Evolutionary conservation across 2,888 invertebrate genomes (phyloP).

Genomic region (Pandemis corylana): DNA sequence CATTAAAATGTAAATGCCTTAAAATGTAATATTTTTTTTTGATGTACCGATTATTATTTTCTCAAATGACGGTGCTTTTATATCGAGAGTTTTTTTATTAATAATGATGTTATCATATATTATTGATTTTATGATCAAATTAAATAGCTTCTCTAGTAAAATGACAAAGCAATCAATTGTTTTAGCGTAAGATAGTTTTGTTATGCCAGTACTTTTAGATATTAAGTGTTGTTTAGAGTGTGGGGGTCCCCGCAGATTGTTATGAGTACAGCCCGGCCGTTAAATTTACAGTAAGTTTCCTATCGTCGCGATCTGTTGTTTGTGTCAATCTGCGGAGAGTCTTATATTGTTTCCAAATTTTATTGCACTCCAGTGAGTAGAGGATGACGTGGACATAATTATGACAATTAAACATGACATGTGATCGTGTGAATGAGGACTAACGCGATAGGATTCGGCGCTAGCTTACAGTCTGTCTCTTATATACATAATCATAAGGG

Average conservation of each 20-base stretch:
- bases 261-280: background rate
- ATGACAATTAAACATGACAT: background rate
- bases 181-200: constrained; percentile 33
- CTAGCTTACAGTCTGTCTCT: background rate
- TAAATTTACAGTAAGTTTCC: background rate
- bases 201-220: constrained; percentile 26
- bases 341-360: constrained; percentile 21
- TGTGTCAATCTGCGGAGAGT: background rate
- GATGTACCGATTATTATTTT: constrained; percentile 5
- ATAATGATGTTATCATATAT: constrained; percentile 8
- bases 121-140: constrained; percentile 24
- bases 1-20: constrained; percentile 2
- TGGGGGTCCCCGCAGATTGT: constrained; percentile 18
- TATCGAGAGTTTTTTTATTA: constrained; percentile 5
- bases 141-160: constrained; percentile 25
- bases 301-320: background rate
- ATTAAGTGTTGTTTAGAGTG: constrained; percentile 35
- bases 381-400: background rate
- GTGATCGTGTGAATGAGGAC: background rate
- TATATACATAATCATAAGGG: background rate
- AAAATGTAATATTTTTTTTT: background rate
- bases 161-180: constrained; percentile 27
- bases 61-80: constrained; percentile 20
- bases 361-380: constrained; percentile 32
- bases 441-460: background rate